Percentiles rank a stretch among this genome's conserved stretches.
Conservation (phyloP, 2,797 vertebrate species). For the Danio jaintianensis region DNA sequence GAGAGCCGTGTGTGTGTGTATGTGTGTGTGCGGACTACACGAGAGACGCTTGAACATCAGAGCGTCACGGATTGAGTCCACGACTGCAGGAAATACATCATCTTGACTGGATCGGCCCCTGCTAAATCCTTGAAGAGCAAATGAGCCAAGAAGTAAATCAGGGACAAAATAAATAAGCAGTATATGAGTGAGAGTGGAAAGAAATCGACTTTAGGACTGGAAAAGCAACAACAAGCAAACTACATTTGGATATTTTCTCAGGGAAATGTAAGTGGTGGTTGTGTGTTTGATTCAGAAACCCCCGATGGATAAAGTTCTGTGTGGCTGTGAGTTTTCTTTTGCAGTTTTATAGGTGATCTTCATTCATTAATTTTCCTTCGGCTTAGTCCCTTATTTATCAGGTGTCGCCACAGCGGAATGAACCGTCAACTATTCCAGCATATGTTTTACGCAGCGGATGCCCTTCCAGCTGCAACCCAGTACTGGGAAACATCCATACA, state of each 20-base stretch:
- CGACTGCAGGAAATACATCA: conserved; percentile 59
- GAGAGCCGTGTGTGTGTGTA: conserved; percentile 25
- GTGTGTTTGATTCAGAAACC: not conserved
- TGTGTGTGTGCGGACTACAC: not conserved
- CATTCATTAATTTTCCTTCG: too few relatives aligned
- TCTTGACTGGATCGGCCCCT: conserved; percentile 51
- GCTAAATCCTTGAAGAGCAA: conserved; percentile 50
- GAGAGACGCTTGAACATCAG: conserved; percentile 55
- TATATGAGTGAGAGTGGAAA: not conserved
- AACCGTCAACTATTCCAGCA: too few relatives aligned
- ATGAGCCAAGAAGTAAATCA: conserved; percentile 49
- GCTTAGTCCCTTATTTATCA: too few relatives aligned
- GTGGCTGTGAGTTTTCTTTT: not conserved
- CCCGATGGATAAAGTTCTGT: not conserved
- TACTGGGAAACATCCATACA: too few relatives aligned
- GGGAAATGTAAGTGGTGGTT: not conserved
- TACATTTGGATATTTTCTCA: not conserved
- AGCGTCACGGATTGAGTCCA: conserved; percentile 26
- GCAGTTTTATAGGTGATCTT: not conserved
- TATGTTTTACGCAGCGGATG: too few relatives aligned
- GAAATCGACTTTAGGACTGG: not conserved
- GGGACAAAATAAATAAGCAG: conserved; percentile 52
- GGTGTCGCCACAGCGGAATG: too few relatives aligned
- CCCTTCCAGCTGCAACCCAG: too few relatives aligned
- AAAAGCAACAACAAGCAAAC: not conserved